Conservation (phyloP, 2,113 vertebrate species). For the Silurus glanis region DNA sequence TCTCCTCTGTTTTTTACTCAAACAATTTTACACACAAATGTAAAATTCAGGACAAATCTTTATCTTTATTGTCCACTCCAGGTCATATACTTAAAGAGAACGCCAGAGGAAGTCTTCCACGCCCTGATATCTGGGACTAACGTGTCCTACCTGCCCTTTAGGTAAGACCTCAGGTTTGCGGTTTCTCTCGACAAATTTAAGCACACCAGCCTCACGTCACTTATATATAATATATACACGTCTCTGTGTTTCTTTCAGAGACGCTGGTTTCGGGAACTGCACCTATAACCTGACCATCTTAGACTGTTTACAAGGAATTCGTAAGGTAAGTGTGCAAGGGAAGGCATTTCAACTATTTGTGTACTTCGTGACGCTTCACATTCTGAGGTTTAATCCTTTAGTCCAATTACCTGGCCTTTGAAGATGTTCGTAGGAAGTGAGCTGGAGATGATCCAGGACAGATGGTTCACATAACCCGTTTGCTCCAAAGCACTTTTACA, state of each 20-base stretch:
- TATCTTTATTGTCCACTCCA: conserved; percentile 54
- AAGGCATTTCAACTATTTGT: not conserved
- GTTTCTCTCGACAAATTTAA: not conserved
- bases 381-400: conserved; percentile 41
- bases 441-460: not conserved
- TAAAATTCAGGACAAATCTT: too few relatives aligned
- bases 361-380: not conserved
- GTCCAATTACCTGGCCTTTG: conserved; percentile 46
- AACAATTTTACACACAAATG: not conserved
- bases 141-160: conserved; percentile 85
- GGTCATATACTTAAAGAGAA: conserved; percentile 91
- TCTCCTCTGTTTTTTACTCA: not conserved
- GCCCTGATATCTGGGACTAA: conserved; percentile 81
- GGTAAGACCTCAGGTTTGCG: conserved; percentile 68
- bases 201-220: not conserved
- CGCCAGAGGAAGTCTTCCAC: conserved; percentile 86
- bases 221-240: not conserved
- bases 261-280: conserved; percentile 87
- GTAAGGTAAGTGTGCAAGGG: conserved; percentile 77
- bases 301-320: conserved; percentile 88
- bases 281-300: conserved; percentile 87
- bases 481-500: not conserved
- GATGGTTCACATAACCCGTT: conserved; percentile 25
- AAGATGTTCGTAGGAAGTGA: not conserved
- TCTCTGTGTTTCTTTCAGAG: conserved; percentile 67